Base-by-base conservation (phyloP, 2,888 invertebrate genomes). In the Drosophila gaucha region DNA sequence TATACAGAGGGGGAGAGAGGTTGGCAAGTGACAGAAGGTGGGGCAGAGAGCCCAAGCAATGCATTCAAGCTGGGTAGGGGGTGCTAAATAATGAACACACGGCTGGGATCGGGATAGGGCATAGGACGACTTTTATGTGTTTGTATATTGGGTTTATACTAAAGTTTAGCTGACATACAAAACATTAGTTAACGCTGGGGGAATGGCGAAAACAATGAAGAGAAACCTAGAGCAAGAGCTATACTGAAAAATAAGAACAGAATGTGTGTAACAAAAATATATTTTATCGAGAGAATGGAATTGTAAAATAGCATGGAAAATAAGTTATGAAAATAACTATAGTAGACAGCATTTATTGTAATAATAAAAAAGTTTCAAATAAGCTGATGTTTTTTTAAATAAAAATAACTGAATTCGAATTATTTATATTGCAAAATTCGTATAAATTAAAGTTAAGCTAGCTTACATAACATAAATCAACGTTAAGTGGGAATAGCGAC, bases 1-100 rank as follows among this genome's bases (percentile, higher is more conserved):
- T 26, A 6, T 8, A n/a, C 28, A 12, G 4, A 4, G 30, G 26
- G 20, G 10, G 18, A 2, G 3, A 8, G 36, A 44, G 31, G 64
- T 16, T 28, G 56, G 44, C 63, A 50, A 31, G 30, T 56, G 56
- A 57, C 43, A 57, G 30, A n/a, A 16, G 46, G 28, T 46, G 16
- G 24, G 58, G 28, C 26, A 39, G 50, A 9, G 26, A n/a, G 44
- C 35, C 26, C 35, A 26, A 24, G 36, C 33, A 44, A 9, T 26
- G 33, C 36, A 20, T 26, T 33, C 16, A 12, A 28, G 9, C 33
- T 10, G 26, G 28, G 36, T 10, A 6, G 46, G 31, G n/a, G 31
- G 31, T 36, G 36, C 44, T 47, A 39, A 54, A 55, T 73, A 73
- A 73, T 66, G 56, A 65, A 60, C 38, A 44, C 12, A 16, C 26